A percentile compares a stretch with the other conserved stretches of the same genome.
phyloP scores from a whole-genome alignment of 2,888 invertebrate genomes.

The Syrista parreyssii region DNA sequence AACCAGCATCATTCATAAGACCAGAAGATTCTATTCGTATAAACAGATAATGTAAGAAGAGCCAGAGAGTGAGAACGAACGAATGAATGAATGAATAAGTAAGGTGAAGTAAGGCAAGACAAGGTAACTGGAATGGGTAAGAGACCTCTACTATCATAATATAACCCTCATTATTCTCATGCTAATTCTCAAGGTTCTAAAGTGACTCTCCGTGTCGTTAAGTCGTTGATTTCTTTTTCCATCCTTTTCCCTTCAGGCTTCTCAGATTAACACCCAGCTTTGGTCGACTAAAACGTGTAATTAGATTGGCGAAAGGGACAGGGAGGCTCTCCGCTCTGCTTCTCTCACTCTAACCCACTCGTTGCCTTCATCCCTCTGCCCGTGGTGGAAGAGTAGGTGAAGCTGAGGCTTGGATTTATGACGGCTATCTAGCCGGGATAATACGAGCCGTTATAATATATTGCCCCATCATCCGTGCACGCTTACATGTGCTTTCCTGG shows the following conservation, averaged over 20 bases:
- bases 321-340: neutral
- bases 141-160: neutral
- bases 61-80: neutral
- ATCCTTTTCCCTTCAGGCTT: neutral
- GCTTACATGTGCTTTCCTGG: slow-evolving; percentile 11
- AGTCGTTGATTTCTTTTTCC: neutral
- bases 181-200: neutral
- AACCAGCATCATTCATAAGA: neutral
- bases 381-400: neutral
- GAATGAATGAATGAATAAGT: neutral
- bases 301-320: neutral
- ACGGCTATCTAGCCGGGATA: slow-evolving; percentile 14
- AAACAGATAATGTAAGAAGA: neutral
- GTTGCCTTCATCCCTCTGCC: neutral
- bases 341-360: neutral
- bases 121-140: neutral
- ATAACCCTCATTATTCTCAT: neutral
- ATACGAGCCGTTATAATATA: slow-evolving; percentile 16
- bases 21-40: neutral
- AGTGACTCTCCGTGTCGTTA: neutral
- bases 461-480: slow-evolving; percentile 5
- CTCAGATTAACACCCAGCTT: neutral
- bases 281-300: neutral
- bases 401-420: slow-evolving; percentile 15
- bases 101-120: neutral